Conservation (phyloP, 2,113 vertebrate species). For the Pitta sordida region DNA sequence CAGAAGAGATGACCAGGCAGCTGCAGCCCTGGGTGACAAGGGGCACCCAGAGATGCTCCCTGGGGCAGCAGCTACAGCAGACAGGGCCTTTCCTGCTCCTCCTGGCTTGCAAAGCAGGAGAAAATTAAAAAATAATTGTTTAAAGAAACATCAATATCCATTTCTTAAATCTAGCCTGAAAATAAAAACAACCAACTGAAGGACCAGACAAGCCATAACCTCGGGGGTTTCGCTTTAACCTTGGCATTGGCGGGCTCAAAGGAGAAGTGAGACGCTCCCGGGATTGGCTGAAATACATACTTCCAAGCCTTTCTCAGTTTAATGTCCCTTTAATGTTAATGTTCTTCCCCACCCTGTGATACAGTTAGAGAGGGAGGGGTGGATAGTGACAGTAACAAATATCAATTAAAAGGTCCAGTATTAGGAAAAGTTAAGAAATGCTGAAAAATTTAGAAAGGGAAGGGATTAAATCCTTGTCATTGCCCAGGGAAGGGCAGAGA, state of each 20-base stretch:
- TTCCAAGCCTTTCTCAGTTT: not conserved
- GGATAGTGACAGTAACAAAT: not conserved
- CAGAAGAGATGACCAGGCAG: slow-evolving; percentile 53
- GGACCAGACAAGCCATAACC: not conserved
- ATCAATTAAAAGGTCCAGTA: not conserved
- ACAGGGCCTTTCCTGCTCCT: fast-evolving
- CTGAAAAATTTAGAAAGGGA: not conserved
- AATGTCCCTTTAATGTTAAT: not conserved
- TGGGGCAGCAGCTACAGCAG: not conserved
- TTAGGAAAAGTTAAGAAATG: not conserved
- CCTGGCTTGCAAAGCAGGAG: not conserved
- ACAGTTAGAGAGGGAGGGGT: not conserved
- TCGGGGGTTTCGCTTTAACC: not conserved
- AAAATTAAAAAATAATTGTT: not conserved
- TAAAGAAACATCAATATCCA: fast-evolving
- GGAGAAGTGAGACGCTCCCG: not conserved
- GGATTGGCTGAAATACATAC: not conserved
- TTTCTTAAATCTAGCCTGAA: not conserved
- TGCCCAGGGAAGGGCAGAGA: not conserved
- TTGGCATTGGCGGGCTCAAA: not conserved
- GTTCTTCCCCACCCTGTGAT: not conserved
- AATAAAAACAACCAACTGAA: not conserved
- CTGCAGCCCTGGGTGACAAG: slow-evolving; percentile 47
- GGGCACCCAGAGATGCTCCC: not conserved
- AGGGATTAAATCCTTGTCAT: not conserved